A percentile compares a stretch with the other conserved stretches of the same genome.
phyloP scores from a whole-genome alignment of 2,888 invertebrate genomes.

The Spodoptera picta region DNA sequence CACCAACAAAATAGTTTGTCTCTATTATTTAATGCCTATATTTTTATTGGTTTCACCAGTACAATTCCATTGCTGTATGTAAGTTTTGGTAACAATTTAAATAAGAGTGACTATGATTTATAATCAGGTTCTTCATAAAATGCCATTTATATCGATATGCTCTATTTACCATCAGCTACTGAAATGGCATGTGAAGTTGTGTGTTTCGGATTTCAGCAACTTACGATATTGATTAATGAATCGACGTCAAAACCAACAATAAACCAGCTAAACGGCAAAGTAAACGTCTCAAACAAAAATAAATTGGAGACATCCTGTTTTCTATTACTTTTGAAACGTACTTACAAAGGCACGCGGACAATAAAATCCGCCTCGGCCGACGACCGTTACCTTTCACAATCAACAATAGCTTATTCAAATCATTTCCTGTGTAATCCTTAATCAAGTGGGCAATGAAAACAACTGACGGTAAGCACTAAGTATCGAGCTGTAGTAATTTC shows the following conservation, averaged over 20 bases:
- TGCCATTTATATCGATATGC: too few relatives aligned
- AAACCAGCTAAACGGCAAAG: slow-evolving; percentile 19
- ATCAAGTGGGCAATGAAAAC: slow-evolving; percentile 63
- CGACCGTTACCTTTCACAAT: slow-evolving; percentile 53
- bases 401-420: slow-evolving; percentile 58
- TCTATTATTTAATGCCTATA: slow-evolving; percentile 2
- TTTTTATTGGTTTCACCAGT: not conserved
- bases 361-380: slow-evolving; percentile 44
- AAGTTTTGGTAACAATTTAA: too few relatives aligned
- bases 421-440: slow-evolving; percentile 60
- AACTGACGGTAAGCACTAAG: slow-evolving; percentile 57
- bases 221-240: slow-evolving; percentile 18
- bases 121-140: too few relatives aligned
- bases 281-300: slow-evolving; percentile 35
- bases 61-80: too few relatives aligned
- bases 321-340: slow-evolving; percentile 43
- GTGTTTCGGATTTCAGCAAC: slow-evolving; percentile 10
- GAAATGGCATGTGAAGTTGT: not conserved
- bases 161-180: too few relatives aligned
- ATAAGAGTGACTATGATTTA: too few relatives aligned
- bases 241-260: slow-evolving; percentile 33
- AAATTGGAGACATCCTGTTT: slow-evolving; percentile 51
- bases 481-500: slow-evolving; percentile 75
- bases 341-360: slow-evolving; percentile 41
- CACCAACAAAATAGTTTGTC: slow-evolving; percentile 8